A percentile compares a stretch with the other conserved stretches of the same genome.
Conservation (phyloP, 2,797 vertebrate species). For the Danio aesculapii region DNA sequence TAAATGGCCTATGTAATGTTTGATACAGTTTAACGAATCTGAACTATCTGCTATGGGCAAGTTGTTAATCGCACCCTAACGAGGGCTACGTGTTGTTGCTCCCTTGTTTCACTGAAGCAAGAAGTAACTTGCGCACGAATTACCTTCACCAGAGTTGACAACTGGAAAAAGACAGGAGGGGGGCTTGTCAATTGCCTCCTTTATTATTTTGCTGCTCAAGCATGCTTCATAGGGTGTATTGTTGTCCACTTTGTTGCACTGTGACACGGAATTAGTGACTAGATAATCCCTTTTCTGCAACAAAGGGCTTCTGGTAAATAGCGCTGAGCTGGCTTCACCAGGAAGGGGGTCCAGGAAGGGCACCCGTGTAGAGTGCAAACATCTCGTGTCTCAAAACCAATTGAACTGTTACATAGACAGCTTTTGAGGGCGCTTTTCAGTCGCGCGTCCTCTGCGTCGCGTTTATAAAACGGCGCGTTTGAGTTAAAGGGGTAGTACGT, state of each 20-base stretch:
- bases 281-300: slow-evolving; percentile 80
- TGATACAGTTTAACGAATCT: slow-evolving; percentile 14
- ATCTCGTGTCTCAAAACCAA: slow-evolving; percentile 7
- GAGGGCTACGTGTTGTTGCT: slow-evolving; percentile 46
- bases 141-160: slow-evolving; percentile 66
- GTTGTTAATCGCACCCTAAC: slow-evolving; percentile 46
- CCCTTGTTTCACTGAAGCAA: slow-evolving; percentile 10
- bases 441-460: not conserved
- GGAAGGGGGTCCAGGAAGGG: slow-evolving; percentile 60
- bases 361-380: slow-evolving; percentile 55
- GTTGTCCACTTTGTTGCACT: slow-evolving; percentile 67
- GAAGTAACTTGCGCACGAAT: slow-evolving; percentile 28
- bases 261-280: slow-evolving; percentile 71
- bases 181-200: slow-evolving; percentile 11
- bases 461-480: not conserved
- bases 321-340: slow-evolving; percentile 73
- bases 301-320: slow-evolving; percentile 80
- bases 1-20: not conserved
- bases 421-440: not conserved
- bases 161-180: slow-evolving; percentile 45
- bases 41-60: slow-evolving; percentile 58
- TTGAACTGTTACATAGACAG: slow-evolving; percentile 2
- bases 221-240: slow-evolving; percentile 56
- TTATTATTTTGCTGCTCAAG: slow-evolving; percentile 48
- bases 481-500: not conserved